A percentile compares a stretch with the other conserved stretches of the same genome.
Evolutionary conservation across 2,888 invertebrate genomes (phyloP).

Genomic region (Noctua fimbriata): DNA sequence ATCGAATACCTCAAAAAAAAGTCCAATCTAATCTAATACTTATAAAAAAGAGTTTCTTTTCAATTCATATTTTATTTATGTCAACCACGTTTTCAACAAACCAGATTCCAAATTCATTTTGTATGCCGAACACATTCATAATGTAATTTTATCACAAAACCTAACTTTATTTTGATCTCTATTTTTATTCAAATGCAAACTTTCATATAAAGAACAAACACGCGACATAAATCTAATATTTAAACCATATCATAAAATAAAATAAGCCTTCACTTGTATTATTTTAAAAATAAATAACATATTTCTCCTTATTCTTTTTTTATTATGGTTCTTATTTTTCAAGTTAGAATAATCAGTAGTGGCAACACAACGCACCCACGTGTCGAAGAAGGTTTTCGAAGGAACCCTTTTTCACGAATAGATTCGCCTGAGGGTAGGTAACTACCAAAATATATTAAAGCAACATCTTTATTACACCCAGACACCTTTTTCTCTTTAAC

Average conservation of each 20-base stretch:
- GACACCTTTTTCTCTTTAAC: conserved; percentile 55
- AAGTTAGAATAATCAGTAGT: conserved; percentile 6
- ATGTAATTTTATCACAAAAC: background rate
- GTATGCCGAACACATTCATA: background rate
- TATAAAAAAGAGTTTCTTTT: background rate
- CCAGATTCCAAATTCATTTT: conserved; percentile 1
- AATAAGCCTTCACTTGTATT: background rate
- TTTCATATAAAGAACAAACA: background rate
- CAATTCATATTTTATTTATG: background rate
- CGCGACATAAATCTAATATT: background rate
- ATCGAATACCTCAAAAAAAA: no score
- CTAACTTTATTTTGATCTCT: background rate
- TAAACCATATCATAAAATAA: background rate
- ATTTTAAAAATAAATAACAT: background rate
- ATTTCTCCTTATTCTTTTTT: background rate
- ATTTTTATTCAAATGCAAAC: conserved; percentile 16
- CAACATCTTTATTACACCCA: conserved; percentile 69
- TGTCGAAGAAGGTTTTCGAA: conserved; percentile 60
- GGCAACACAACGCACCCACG: conserved; percentile 29
- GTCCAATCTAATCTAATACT: background rate
- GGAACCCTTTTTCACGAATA: conserved; percentile 69
- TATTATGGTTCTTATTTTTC: background rate
- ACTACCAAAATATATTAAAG: conserved; percentile 63
- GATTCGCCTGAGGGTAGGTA: conserved; percentile 65
- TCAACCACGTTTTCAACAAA: background rate